phyloP scores from a whole-genome alignment of 2,113 vertebrate species.

The Hirundichthys speculiger region DNA sequence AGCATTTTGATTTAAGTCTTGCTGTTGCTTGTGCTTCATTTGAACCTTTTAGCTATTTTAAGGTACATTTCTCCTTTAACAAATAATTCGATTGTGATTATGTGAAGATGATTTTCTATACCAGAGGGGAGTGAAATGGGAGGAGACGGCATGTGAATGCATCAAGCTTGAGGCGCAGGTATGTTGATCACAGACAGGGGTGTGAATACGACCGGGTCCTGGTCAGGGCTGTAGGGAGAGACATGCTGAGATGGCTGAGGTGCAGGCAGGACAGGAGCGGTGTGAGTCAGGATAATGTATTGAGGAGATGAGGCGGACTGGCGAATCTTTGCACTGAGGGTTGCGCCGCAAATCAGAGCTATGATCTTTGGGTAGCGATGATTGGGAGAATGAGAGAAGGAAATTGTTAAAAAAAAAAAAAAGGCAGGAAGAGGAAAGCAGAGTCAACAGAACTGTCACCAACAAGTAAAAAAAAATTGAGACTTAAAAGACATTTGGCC shows the following conservation, averaged over 20 bases:
- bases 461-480: no score
- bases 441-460: not conserved
- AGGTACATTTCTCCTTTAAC: conserved; percentile 29
- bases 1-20: no score
- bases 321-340: conserved; percentile 31
- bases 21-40: no score
- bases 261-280: not conserved
- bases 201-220: conserved; percentile 48
- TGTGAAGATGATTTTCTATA: not conserved
- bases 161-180: conserved; percentile 26
- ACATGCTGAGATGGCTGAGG: conserved; percentile 12
- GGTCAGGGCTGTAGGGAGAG: conserved; percentile 11
- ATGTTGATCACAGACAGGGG: conserved; percentile 51
- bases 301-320: conserved; percentile 28
- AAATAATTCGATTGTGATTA: not conserved
- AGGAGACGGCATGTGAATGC: not conserved
- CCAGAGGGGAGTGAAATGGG: not conserved
- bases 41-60: no score
- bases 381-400: not conserved
- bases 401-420: not conserved
- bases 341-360: conserved; percentile 59
- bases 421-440: not conserved
- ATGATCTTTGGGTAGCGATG: conserved; percentile 40
- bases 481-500: no score
- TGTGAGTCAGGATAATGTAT: conserved; percentile 56